Evolutionary conservation across 2,888 invertebrate genomes (phyloP).

Genomic region (Teinopalpus imperialis): DNA sequence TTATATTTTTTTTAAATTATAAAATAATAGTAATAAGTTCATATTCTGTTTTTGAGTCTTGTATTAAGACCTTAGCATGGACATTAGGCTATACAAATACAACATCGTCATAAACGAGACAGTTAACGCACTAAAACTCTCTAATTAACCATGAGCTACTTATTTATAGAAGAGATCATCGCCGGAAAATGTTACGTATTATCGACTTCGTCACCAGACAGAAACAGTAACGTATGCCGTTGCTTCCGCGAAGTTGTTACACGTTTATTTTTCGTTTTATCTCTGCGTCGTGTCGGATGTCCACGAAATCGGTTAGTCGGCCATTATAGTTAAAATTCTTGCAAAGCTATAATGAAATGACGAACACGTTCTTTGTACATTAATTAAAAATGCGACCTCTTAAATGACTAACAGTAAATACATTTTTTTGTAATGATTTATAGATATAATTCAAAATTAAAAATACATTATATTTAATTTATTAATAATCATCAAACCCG

Average conservation of each 20-base stretch:
- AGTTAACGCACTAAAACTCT: not conserved
- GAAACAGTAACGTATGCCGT: constrained; percentile 51
- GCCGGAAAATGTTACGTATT: constrained; percentile 17
- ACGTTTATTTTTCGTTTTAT: constrained; percentile 50
- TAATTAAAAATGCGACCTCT: no score
- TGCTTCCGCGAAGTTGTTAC: constrained; percentile 53
- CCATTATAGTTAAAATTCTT: constrained; percentile 30
- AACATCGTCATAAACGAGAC: not conserved
- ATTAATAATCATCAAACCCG: no score
- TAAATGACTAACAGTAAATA: no score
- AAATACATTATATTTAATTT: no score
- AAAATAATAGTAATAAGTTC: no score
- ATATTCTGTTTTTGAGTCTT: no score
- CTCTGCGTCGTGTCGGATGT: constrained; percentile 43
- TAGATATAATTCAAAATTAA: no score
- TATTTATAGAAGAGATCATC: constrained; percentile 24
- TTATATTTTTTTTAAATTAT: no score
- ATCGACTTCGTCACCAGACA: constrained; percentile 30
- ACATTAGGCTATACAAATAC: not conserved
- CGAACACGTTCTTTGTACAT: no score
- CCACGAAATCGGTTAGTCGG: constrained; percentile 48
- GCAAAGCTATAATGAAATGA: not conserved
- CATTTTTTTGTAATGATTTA: no score
- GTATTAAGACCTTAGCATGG: no score
- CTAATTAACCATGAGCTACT: constrained; percentile 10